Evolutionary conservation across 2,113 vertebrate genomes (phyloP), one percentile per base, ranked within the genome.

Genomic region (Guaruba guarouba): DNA sequence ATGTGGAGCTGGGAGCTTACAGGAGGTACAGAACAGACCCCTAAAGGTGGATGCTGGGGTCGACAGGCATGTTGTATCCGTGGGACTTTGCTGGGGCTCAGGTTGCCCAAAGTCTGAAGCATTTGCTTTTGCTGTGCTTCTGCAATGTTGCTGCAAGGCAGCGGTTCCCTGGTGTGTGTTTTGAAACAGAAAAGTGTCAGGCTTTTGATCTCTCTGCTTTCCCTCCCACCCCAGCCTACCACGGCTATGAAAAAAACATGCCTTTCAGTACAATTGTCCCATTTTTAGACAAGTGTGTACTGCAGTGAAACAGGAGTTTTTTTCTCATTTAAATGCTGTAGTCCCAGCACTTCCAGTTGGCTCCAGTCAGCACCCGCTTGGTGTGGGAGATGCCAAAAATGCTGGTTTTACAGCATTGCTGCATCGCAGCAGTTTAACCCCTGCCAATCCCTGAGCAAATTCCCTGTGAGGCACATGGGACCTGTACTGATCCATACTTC

Each of bases 391-490:
- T 18, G 31, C 2, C 41, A 35, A 51, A 80, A 31, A 31, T 55
- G 9, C 4, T 85, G 70, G 2, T 19, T 57, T 90, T 44, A 13
- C 17, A 70, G 19, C 17, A 43, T 7, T 5, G 1, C 7, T 28
- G 31, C 35, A 31, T 24, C 3, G 0, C 22, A 48, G 48, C 51
- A 14, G 1, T n/a, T 86, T 44, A 77, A 73, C 33, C 31, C 37
- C 27, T 39, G 20, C 28, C 16, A 63, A 7, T 8, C 44, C 35
- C 46, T 15, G 12, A 71, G 55, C 18, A 81, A 52, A 57, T 11
- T 49, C 43, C 13, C 6, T 3, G 3, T 43, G 67, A 59, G 0
- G 1, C 27, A 35, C 0, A 0, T 20, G 19, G 43, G 25, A 48
- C 3, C 13, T 28, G 18, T 22, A 12, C 37, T 29, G 28, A 25